Conservation (phyloP, 2,113 vertebrate genomes). For the Tylochromis polylepis region DNA sequence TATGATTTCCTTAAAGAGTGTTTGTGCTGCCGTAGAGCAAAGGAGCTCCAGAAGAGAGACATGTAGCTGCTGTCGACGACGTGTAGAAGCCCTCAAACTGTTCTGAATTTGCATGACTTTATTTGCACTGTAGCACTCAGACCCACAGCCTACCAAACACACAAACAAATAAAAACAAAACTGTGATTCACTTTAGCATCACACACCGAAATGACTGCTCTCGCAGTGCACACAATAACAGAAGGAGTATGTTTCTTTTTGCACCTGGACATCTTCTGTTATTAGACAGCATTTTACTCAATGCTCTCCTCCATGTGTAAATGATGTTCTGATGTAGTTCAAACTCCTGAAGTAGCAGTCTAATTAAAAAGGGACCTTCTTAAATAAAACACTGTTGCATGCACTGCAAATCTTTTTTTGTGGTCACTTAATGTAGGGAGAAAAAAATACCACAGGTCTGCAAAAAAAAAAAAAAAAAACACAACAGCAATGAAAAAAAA, state of each 20-base stretch:
- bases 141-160: background rate
- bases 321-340: background rate
- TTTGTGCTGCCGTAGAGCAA: background rate
- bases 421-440: background rate
- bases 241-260: background rate
- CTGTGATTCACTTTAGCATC: background rate
- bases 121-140: background rate
- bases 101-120: background rate
- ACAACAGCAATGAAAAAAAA: too few relatives aligned
- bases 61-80: background rate
- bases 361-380: background rate
- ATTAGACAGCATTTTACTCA: background rate
- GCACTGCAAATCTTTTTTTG: background rate
- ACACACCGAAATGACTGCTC: background rate
- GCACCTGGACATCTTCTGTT: background rate
- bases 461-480: too few relatives aligned
- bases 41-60: background rate
- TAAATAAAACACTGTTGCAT: background rate
- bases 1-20: slow-evolving; percentile 24
- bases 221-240: background rate
- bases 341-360: background rate
- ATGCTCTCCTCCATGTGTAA: background rate
- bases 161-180: background rate
- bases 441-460: background rate
- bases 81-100: background rate